Conservation (phyloP, 2,113 vertebrate species). For the Silurus glanis region DNA sequence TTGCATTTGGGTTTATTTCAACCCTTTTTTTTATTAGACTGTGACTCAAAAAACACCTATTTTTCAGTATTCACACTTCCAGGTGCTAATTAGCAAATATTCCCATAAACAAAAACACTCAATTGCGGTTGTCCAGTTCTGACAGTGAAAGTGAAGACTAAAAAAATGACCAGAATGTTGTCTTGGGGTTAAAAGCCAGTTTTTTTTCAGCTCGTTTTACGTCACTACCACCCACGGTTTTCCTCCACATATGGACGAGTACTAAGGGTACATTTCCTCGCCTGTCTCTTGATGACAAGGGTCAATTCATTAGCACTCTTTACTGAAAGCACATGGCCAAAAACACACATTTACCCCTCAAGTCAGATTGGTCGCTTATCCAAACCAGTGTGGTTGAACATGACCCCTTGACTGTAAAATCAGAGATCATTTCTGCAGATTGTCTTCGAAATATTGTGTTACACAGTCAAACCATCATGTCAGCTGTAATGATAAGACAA, state of each 20-base stretch:
- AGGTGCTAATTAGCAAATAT: conserved; percentile 9
- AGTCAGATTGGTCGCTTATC: neutral
- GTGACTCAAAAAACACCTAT: neutral
- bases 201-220: conserved; percentile 72
- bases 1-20: neutral
- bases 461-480: neutral
- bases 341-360: conserved; percentile 6
- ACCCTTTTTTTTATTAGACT: neutral
- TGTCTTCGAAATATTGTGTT: neutral
- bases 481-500: neutral
- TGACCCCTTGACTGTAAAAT: neutral
- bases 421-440: neutral
- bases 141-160: conserved; percentile 15
- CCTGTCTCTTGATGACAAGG: conserved; percentile 73
- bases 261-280: conserved; percentile 70
- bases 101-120: neutral
- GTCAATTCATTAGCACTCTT: conserved; percentile 65
- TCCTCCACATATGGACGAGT: conserved; percentile 72
- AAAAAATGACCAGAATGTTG: conserved; percentile 69
- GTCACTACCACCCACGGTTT: conserved; percentile 79
- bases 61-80: neutral
- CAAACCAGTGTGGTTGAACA: neutral
- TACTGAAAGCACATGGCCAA: conserved; percentile 60
- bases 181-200: conserved; percentile 63
- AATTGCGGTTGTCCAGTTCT: conserved; percentile 2